phyloP scores from a whole-genome alignment of 2,113 vertebrate genomes.

The Onychostruthus taczanowskii region DNA sequence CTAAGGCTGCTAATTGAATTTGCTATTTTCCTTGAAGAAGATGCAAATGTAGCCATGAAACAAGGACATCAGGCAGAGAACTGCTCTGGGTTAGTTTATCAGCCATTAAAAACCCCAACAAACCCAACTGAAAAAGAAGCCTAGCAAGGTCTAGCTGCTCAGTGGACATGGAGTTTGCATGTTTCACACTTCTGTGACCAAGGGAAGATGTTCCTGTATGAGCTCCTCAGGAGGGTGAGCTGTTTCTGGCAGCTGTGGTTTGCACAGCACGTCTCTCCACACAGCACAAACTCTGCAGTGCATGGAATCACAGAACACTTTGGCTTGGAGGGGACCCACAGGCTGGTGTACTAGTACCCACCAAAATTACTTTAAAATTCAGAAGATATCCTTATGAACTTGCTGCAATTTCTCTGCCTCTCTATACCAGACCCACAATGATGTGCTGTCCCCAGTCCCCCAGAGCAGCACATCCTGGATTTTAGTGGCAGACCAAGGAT shows the following conservation, averaged over 20 bases:
- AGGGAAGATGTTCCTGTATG: not conserved
- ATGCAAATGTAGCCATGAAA: not conserved
- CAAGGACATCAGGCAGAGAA: not conserved
- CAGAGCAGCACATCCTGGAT: not conserved
- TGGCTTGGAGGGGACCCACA: not conserved
- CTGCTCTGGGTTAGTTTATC: not conserved
- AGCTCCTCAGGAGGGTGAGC: not conserved
- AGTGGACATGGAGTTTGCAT: not conserved
- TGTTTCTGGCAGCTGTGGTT: not conserved
- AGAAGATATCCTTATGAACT: not conserved
- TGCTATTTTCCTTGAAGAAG: not conserved
- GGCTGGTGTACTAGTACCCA: not conserved
- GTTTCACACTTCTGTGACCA: not conserved
- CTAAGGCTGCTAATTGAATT: not conserved
- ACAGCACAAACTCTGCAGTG: not conserved
- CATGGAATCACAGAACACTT: not conserved
- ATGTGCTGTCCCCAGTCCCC: not conserved
- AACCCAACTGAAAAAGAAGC: not conserved
- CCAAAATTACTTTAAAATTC: not conserved
- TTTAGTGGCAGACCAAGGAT: not conserved
- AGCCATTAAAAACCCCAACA: not conserved
- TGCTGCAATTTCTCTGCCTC: not conserved
- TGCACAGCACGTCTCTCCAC: not conserved
- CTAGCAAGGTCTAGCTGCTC: not conserved
- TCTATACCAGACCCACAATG: not conserved